phyloP scores from a whole-genome alignment of 2,888 invertebrate genomes.

The Platycnemis pennipes region DNA sequence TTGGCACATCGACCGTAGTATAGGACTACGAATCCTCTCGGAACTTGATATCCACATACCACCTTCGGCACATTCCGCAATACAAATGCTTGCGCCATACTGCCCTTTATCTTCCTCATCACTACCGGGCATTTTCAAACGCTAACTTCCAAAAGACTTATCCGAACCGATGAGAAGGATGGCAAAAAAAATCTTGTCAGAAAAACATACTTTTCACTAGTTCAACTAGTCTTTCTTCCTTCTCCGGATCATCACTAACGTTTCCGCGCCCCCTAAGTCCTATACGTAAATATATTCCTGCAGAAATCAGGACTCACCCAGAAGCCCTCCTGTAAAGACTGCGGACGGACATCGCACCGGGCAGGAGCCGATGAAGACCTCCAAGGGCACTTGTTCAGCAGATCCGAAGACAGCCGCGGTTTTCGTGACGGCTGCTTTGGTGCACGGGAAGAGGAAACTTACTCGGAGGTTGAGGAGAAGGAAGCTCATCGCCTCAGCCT shows the following conservation, averaged over 20 bases:
- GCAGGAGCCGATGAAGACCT: conserved; percentile 42
- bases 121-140: too few relatives aligned
- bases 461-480: conserved; percentile 56
- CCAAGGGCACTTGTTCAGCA: conserved; percentile 53
- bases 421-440: conserved; percentile 64
- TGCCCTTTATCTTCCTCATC: too few relatives aligned
- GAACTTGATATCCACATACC: too few relatives aligned
- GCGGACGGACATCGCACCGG: conserved; percentile 72
- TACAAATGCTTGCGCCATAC: too few relatives aligned
- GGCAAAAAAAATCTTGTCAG: too few relatives aligned
- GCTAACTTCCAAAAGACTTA: too few relatives aligned
- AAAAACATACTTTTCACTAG: too few relatives aligned
- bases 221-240: too few relatives aligned
- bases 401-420: conserved; percentile 57
- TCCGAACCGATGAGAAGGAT: too few relatives aligned
- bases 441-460: conserved; percentile 58
- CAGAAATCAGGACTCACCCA: conserved; percentile 71
- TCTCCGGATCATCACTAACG: too few relatives aligned
- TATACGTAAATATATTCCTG: background rate
- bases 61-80: too few relatives aligned
- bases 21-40: background rate
- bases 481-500: conserved; percentile 66
- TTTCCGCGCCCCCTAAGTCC: too few relatives aligned
- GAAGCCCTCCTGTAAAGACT: conserved; percentile 73
- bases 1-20: background rate